Conservation (phyloP, 2,113 vertebrate species). For the Gulo gulo region DNA sequence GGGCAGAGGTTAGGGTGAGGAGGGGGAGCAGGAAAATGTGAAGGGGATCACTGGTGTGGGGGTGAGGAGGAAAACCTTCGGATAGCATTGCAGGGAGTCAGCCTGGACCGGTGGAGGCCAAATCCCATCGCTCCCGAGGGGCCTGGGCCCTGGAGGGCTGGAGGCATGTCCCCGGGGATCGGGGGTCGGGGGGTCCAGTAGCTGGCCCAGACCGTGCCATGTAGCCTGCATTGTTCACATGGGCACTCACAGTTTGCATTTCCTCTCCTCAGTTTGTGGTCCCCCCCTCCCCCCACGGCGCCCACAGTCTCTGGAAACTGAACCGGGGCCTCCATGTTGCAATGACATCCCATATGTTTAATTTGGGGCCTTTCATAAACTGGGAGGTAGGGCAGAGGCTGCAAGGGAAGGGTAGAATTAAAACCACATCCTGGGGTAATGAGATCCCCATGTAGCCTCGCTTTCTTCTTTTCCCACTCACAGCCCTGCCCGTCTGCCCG, state of each 20-base stretch:
- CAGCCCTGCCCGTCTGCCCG: neutral
- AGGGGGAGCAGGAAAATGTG: neutral
- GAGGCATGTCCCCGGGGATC: too few relatives aligned
- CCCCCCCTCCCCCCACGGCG: too few relatives aligned
- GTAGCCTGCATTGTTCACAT: neutral
- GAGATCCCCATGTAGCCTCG: neutral
- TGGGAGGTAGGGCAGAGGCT: neutral
- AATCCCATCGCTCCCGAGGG: neutral
- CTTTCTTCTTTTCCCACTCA: neutral
- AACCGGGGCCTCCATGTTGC: neutral
- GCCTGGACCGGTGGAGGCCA: neutral
- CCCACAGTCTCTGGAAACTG: neutral
- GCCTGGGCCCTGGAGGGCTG: neutral
- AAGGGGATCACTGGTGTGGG: neutral
- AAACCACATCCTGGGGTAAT: conserved; percentile 47
- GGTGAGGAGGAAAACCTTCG: neutral
- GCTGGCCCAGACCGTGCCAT: neutral
- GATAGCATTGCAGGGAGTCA: neutral
- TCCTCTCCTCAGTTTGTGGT: neutral
- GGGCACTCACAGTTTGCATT: neutral
- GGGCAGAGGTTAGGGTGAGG: neutral
- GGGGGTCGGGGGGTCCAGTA: too few relatives aligned
- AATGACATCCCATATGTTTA: conserved; percentile 1
- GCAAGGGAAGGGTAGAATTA: neutral
- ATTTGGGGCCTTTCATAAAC: conserved; percentile 3